Base-by-base conservation (phyloP, 2,797 vertebrate genomes). In the Cottoperca gobio region DNA sequence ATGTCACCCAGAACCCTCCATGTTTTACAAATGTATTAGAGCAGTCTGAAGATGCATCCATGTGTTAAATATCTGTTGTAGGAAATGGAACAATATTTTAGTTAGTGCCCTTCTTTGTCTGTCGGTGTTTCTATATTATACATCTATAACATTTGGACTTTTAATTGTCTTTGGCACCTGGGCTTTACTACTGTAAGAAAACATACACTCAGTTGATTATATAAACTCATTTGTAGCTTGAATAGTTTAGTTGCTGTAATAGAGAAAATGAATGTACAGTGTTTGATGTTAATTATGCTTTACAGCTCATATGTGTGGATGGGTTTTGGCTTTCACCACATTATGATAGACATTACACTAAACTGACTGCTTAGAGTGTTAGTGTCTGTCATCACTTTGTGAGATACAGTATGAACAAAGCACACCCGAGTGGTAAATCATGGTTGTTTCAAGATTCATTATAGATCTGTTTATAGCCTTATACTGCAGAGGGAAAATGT, bases 1-100 rank as follows among this genome's bases (percentile, higher is more conserved):
- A 78, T 92, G 84, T 81, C 31, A 33, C 33, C 46, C 63, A 55
- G 46, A 76, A 59, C 74, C 45, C 33, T 77, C 50, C 63, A 37
- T 75, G 71, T 83, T 86, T 86, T 58, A 84, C 62, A 82, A 54
- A 85, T 91, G 26, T 79, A 80, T 86, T 73, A 81, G 53, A 53
- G 19, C 40, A 10, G 50, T 62, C 64, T 78, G 19, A 28, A 69
- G 21, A 49, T 79, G 42, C 24, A 68, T 35, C 49, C 17, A 31
- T 24, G 19, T 57, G 63, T 67, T 39, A 49, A 63, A 48, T 63
- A 50, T 78, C 73, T 82, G 52, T 73, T 33, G 43, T 63, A 73
- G 54, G 48, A 50, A 73, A 58, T 40, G 11, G 31, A 37, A 52
- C 48, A 78, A 59, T 61, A 17, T 76, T 63, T 33, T 19, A 12